Conservation (phyloP, 2,113 vertebrate species). For the Lamprotornis superbus region DNA sequence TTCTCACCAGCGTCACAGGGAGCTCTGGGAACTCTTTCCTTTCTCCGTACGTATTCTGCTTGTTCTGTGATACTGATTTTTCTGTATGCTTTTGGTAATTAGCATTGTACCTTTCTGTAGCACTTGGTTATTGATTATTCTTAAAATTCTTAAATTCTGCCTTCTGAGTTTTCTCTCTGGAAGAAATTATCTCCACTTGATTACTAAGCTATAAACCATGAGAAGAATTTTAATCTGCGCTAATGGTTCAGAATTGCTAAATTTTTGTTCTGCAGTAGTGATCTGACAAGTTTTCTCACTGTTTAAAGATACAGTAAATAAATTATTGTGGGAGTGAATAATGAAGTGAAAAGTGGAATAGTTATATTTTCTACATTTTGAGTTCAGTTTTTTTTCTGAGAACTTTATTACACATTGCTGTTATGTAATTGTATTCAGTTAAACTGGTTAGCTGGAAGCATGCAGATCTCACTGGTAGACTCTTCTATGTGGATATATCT, state of each 20-base stretch:
- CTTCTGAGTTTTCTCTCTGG: background rate
- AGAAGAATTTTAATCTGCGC: constrained; percentile 4
- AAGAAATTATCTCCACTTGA: background rate
- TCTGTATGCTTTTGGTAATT: background rate
- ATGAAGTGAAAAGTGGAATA: background rate
- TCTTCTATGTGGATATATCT: background rate
- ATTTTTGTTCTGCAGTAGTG: background rate
- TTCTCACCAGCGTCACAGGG: constrained; percentile 27
- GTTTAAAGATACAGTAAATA: background rate
- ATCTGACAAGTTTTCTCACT: background rate
- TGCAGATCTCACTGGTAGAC: background rate
- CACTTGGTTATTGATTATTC: background rate
- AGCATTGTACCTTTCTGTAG: background rate
- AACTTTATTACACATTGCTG: background rate
- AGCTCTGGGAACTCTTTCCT: constrained; percentile 26
- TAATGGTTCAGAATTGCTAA: background rate
- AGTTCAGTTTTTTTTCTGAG: background rate
- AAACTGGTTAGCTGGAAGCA: background rate
- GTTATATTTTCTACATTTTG: background rate
- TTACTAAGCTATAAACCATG: background rate
- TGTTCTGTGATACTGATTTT: background rate
- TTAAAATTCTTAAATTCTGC: background rate
- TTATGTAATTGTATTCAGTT: background rate
- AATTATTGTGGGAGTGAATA: background rate
- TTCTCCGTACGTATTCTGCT: constrained; percentile 20